Conservation (phyloP, 2,888 invertebrate species). For the Macropis europaea region DNA sequence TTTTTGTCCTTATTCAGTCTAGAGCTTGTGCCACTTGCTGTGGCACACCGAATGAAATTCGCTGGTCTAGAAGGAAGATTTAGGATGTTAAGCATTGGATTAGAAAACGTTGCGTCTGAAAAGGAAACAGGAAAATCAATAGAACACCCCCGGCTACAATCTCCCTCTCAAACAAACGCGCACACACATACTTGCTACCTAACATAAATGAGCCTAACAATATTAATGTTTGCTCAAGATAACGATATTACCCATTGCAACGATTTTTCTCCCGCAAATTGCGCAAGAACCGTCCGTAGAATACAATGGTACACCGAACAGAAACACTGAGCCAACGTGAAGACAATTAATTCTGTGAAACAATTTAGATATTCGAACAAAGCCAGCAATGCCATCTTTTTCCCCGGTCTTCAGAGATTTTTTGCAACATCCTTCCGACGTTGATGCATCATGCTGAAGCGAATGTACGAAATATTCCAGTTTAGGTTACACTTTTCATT, state of each 20-base stretch:
- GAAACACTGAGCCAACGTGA: neutral
- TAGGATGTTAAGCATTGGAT: slow-evolving; percentile 21
- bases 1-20: slow-evolving; percentile 58
- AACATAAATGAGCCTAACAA: neutral
- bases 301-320: slow-evolving; percentile 7
- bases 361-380: neutral
- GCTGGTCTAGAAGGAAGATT: neutral
- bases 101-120: slow-evolving; percentile 45
- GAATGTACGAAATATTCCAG: neutral
- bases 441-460: neutral
- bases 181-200: no score
- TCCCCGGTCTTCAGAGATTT: neutral
- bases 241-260: slow-evolving; percentile 48
- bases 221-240: neutral
- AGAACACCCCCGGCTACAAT: no score
- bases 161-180: no score
- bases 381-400: slow-evolving; percentile 10
- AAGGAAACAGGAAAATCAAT: slow-evolving; percentile 43
- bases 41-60: no score
- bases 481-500: slow-evolving; percentile 41
- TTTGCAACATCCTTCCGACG: slow-evolving; percentile 6
- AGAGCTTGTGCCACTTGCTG: no score
- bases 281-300: slow-evolving; percentile 1
- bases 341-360: neutral
- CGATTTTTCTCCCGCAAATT: slow-evolving; percentile 32